A percentile compares a stretch with the other conserved stretches of the same genome.
Evolutionary conservation across 2,113 vertebrate species (phyloP).

Genomic region (Varanus komodoensis): DNA sequence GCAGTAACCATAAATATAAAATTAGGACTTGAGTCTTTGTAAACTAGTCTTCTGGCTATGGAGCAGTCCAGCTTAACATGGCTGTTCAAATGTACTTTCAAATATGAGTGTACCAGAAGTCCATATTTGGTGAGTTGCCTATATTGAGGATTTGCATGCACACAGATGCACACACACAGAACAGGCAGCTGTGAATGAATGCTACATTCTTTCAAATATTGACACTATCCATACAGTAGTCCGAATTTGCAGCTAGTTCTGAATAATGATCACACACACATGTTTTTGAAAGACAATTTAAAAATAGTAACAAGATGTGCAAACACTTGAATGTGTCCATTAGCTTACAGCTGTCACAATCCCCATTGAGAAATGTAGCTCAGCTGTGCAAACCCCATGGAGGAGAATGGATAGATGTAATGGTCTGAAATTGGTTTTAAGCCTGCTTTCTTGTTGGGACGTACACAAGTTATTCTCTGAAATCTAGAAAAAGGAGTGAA

Average conservation of each 20-base stretch:
- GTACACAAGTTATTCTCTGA: not conserved
- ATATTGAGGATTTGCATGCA: not conserved
- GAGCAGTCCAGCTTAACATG: not conserved
- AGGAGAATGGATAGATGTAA: not conserved
- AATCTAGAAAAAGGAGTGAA: not conserved
- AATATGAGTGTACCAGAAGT: not conserved
- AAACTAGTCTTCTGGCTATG: conserved; percentile 12
- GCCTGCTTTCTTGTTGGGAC: not conserved
- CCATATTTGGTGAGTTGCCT: not conserved
- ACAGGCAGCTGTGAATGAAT: not conserved
- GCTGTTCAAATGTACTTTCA: no score
- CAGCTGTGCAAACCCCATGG: not conserved
- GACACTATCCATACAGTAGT: not conserved
- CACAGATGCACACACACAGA: not conserved
- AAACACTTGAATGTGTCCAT: not conserved
- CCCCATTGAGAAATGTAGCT: not conserved
- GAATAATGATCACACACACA: no score
- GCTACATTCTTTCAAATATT: not conserved
- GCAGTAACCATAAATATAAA: not conserved
- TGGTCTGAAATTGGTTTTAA: conserved; percentile 3
- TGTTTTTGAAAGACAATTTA: not conserved
- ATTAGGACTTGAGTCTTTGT: not conserved
- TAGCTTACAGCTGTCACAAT: not conserved
- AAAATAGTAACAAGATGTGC: no score
- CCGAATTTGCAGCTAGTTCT: not conserved